Percentiles rank a stretch among this genome's conserved stretches.
Evolutionary conservation across 2,113 vertebrate genomes (phyloP).

Genomic region (Jacana jacana): DNA sequence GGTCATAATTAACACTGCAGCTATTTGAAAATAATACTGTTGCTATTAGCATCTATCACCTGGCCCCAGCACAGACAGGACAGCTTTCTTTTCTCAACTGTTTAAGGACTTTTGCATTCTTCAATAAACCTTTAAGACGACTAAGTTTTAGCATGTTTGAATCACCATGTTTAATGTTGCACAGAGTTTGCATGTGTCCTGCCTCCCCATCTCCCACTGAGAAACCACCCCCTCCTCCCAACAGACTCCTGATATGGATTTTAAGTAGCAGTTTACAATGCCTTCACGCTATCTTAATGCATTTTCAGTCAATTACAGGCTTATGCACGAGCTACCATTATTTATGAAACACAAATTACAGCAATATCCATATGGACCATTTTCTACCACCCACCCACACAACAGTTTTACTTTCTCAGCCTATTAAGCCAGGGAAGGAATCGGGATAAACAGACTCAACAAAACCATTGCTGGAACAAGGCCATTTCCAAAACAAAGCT

Average conservation of each 20-base stretch:
- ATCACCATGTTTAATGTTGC: fast-evolving
- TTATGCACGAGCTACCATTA: not conserved
- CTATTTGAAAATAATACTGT: not conserved
- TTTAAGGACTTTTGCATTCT: not conserved
- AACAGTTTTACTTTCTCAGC: slow-evolving; percentile 45
- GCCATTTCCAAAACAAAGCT: slow-evolving; percentile 59
- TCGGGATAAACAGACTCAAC: slow-evolving; percentile 41
- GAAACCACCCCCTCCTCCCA: not conserved
- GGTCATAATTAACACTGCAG: not conserved
- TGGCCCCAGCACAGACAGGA: not conserved
- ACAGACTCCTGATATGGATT: not conserved
- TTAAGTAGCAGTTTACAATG: not conserved
- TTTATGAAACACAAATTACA: slow-evolving; percentile 2
- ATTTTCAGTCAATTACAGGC: slow-evolving; percentile 18
- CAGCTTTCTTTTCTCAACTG: not conserved
- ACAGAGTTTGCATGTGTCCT: not conserved
- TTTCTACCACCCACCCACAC: slow-evolving; percentile 25
- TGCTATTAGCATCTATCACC: not conserved
- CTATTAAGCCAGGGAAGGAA: slow-evolving; percentile 6
- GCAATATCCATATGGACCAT: slow-evolving; percentile 9
- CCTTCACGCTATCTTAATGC: not conserved
- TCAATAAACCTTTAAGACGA: not conserved
- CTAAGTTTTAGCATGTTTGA: not conserved
- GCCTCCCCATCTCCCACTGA: not conserved
- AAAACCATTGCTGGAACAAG: not conserved